Evolutionary conservation across 2,888 invertebrate genomes (phyloP), one percentile per base, ranked within the genome.

Genomic region (Oxystoma pomonae): DNA sequence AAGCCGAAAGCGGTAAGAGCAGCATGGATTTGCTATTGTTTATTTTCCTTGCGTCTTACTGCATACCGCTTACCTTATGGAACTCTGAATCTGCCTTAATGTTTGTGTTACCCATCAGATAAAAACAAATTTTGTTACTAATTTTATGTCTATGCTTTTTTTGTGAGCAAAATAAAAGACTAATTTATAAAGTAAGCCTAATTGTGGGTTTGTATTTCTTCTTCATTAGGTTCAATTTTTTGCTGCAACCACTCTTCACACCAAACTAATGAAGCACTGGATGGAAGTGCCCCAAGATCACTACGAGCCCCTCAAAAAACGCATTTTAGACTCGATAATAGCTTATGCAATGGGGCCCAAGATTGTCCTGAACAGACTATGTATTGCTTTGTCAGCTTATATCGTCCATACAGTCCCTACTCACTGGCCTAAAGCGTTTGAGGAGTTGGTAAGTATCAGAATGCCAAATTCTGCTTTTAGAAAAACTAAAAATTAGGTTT

Each of bases 201-300:
- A n/a, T n/a, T n/a, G n/a, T n/a, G n/a, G 22, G 17, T 82, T 84
- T 56, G 78, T 94, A 94, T 85, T 87, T 62, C 50, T 88, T 90
- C n/a, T n/a, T n/a, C n/a, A n/a, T 68, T 96, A 96, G 82, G 91
- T 95, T 35, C 96, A 96, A 80, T 96, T 94, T 81, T 97, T 94
- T 83, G 96, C 92, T 61, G 96, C 96, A 2, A 92, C 92, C 57
- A 94, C 94, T 20, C 80, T 97, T 19, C 92, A 96, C 74, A 88
- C 90, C 0, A 97, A 97, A 79, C 86, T 97, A 59, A 86, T 92
- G 71, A 90, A 92, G 75, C 90, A 89, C 75, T 96, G 94, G 94
- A 84, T 86, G 75, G 94, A 96, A 81, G 86, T 96, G 20, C 94
- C 95, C 7, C 83, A 84, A 58, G 90, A 90, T 66, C 91, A 90